Conservation (phyloP, 2,888 invertebrate species). For the Osedax fenrisi region DNA sequence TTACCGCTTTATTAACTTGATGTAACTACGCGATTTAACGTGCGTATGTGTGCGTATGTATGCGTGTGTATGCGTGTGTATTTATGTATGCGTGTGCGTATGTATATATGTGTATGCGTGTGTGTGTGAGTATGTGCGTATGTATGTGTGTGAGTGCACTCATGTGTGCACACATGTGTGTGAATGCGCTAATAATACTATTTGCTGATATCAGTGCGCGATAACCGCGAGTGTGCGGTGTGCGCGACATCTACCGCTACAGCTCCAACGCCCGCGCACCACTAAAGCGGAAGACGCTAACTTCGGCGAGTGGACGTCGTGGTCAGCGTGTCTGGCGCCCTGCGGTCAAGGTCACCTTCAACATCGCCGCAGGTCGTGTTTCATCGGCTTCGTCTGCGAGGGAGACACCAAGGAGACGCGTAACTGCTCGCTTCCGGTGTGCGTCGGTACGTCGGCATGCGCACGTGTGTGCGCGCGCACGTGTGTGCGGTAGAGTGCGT, state of each 20-base stretch:
- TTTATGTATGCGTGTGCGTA: background rate
- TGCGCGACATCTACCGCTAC: no score
- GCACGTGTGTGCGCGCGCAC: background rate
- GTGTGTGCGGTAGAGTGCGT: no score
- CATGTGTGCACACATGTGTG: background rate
- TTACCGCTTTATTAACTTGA: no score
- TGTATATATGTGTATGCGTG: background rate
- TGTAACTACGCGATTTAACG: background rate
- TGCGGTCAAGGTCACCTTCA: background rate
- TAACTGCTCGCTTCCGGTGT: background rate
- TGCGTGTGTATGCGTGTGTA: background rate
- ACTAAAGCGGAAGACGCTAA: background rate
- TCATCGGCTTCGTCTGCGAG: background rate
- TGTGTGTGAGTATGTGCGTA: background rate
- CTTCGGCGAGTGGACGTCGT: background rate
- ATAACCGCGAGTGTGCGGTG: no score
- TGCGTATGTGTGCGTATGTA: background rate
- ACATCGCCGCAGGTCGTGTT: background rate
- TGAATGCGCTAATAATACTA: no score
- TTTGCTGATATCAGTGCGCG: no score
- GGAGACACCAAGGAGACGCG: background rate
- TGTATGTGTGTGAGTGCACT: background rate
- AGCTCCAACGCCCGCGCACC: background rate
- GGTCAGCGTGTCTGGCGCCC: background rate
- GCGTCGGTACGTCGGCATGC: background rate